Evolutionary conservation across 2,888 invertebrate species (phyloP).

Genomic region (Cosmia pyralina): DNA sequence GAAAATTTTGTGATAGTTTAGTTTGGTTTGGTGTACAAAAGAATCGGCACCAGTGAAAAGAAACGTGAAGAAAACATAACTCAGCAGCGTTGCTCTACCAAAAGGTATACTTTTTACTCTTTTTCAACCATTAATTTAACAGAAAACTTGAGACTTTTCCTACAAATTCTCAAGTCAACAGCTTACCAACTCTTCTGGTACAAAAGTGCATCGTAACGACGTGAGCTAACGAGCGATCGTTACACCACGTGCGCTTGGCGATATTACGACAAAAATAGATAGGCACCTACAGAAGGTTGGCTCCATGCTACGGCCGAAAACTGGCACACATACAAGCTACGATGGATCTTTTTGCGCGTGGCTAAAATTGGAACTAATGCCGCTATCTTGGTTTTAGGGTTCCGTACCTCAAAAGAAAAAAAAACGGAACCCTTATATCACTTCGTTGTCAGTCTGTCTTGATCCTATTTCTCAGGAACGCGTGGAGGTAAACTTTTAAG

Average conservation of each 20-base stretch:
- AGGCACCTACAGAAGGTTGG: conserved; percentile 3
- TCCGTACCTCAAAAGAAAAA: no score
- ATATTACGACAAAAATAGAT: conserved; percentile 37
- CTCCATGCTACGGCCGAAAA: neutral
- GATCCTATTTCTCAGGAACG: no score
- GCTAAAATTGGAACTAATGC: no score
- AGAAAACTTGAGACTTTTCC: conserved; percentile 30
- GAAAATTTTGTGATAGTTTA: no score
- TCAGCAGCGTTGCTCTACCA: neutral
- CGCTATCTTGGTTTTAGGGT: no score
- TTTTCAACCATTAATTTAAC: conserved; percentile 12
- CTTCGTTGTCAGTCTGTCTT: no score
- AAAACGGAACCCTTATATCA: no score
- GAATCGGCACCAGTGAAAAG: no score
- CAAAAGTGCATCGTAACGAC: conserved; percentile 68
- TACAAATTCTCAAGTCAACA: conserved; percentile 55
- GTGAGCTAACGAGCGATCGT: conserved; percentile 70
- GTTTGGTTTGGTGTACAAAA: no score
- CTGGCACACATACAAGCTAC: no score
- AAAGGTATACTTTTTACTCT: neutral
- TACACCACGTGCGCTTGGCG: conserved; percentile 58
- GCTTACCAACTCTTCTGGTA: conserved; percentile 40
- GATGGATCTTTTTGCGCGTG: no score
- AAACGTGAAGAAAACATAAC: neutral
- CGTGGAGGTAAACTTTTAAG: no score